Evolutionary conservation across 2,888 invertebrate genomes (phyloP), one percentile per base, ranked within the genome.

Genomic region (Phortica magna): DNA sequence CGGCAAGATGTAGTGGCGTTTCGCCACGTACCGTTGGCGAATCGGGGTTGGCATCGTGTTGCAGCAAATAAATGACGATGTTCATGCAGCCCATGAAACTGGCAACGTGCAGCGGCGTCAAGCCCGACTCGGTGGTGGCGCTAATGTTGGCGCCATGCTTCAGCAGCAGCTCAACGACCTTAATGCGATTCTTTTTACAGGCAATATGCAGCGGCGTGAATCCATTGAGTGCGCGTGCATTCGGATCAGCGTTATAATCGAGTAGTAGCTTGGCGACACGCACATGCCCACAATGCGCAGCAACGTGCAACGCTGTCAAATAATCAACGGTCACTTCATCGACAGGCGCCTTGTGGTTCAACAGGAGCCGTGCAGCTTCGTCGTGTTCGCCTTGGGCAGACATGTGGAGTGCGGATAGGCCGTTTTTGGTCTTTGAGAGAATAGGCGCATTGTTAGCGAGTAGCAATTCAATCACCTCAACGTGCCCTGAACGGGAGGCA

Each of bases 81-180:
- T 99, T 98, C 97, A 99, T 98, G 92, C 98, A 98, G 78, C 99
- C 99, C 99, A 99, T 99, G 93, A 99, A 99, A 84, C 98, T 96
- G 7, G 99, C 98, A 79, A 99, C 99, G 93, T 99, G 99, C 41
- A 99, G 94, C 0, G 99, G 98, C 2, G 99, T 99, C 83, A 99
- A 93, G 0, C 99, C 99, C 41, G 95, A 95, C 83, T 95, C 95
- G 0, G 95, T 95, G 0, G 95, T 95, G 6, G 95, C 94, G 71
- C 94, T 94, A 84, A 95, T 90, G 92, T 96, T 96, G 17, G 98
- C 99, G 77, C 98, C 98, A 92, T 98, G 97, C 92, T 98, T 98
- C 79, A 99, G 94, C 75, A 99, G 93, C 79, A 99, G 92, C 91
- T 99, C 99, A 7, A 98, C 98, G 0, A 91, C 96, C 92, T 98